Evolutionary conservation across 2,113 vertebrate species (phyloP), one percentile per base, ranked within the genome.

Genomic region (Parus major): DNA sequence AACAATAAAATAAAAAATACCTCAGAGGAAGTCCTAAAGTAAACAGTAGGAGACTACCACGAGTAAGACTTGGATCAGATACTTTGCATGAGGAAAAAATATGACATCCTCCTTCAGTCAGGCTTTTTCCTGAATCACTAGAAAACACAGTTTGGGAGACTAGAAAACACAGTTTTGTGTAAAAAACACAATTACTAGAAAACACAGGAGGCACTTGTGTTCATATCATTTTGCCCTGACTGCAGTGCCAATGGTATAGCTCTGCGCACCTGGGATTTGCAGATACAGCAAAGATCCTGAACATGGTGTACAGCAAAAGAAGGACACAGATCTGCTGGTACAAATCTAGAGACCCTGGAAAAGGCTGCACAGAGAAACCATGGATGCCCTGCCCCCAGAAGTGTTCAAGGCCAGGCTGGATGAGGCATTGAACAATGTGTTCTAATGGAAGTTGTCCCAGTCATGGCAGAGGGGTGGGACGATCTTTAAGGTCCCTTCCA

Each of bases 321-420:
- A 42, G 44, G 39, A 66, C 27, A 65, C 9, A 3, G 33, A 59
- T 82, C 33, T 46, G 52, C 33, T 66, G 24, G 16, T 31, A 39
- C 39, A 60, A 24, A 35, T 33, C 28, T 16, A 10, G 33, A 81
- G 12, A 29, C 12, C 20, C 31, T 28, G 35, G 14, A 35, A 42
- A 12, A 69, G 31, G 17, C 4, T 63, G 3, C 12, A 10, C 63
- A 56, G 49, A 60, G n/a, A 61, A 63, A 17, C 0, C 42, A 25
- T 16, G 35, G 25, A 55, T 42, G 25, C 10, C 5, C 18, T 0
- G 0, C 3, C 49, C 31, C 35, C 31, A 22, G 21, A 36, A 83
- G 16, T 16, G 41, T 27, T 49, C 41, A 18, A 55, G 11, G 14
- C 21, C 22, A 69, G 41, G 25, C 10, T 42, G 41, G 25, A 55